A percentile compares a stretch with the other conserved stretches of the same genome.
phyloP scores from a whole-genome alignment of 2,113 vertebrate genomes.

The Urocynchramus pylzowi region DNA sequence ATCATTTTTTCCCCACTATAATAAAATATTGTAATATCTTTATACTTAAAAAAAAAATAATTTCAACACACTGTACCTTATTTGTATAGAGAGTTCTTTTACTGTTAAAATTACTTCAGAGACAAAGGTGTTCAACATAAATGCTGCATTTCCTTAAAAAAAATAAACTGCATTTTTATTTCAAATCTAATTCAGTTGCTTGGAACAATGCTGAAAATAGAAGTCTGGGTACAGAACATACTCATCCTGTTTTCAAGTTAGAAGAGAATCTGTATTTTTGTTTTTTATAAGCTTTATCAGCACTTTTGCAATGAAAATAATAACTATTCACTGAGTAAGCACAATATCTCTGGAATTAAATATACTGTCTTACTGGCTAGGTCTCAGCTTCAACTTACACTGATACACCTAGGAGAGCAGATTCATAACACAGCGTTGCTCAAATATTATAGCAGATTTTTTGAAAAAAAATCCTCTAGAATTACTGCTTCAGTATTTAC shows the following conservation, averaged over 20 bases:
- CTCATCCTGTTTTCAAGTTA: neutral
- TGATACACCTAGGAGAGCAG: neutral
- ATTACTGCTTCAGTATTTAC: neutral
- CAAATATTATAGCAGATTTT: neutral
- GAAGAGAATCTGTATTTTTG: neutral
- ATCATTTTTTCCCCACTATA: neutral
- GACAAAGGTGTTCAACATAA: neutral
- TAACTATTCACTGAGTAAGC: neutral
- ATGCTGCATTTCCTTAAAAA: neutral
- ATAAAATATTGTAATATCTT: neutral
- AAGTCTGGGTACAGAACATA: neutral
- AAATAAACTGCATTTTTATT: neutral
- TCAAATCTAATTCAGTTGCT: neutral
- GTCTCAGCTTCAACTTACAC: neutral
- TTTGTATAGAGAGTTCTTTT: neutral
- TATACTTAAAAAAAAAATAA: neutral
- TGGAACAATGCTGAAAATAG: neutral
- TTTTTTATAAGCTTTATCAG: constrained; percentile 29
- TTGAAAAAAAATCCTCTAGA: neutral
- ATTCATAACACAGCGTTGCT: neutral
- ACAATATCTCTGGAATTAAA: neutral
- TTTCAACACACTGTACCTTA: neutral
- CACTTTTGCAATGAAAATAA: constrained; percentile 16
- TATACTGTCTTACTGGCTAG: neutral
- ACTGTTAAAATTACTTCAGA: neutral